phyloP scores from a whole-genome alignment of 2,888 invertebrate species.

The Sphaerophoria rueppellii region DNA sequence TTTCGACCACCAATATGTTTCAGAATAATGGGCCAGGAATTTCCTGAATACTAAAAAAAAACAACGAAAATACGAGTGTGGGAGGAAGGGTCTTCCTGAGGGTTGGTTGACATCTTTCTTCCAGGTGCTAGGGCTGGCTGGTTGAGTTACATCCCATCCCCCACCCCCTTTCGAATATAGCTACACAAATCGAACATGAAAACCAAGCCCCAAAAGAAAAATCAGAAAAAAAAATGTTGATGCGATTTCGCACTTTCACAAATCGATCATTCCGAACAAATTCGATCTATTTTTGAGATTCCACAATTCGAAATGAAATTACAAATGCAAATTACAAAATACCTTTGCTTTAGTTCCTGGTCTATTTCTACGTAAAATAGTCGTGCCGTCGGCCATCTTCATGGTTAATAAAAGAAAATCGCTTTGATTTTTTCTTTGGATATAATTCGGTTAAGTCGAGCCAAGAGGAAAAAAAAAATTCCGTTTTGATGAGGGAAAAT shows the following conservation, averaged over 20 bases:
- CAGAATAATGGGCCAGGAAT: constrained; percentile 28
- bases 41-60: neutral
- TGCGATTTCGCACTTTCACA: constrained; percentile 53
- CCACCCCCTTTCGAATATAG: neutral
- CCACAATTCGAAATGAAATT: constrained; percentile 49
- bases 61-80: constrained; percentile 40
- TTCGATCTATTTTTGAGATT: neutral
- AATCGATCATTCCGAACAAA: constrained; percentile 55
- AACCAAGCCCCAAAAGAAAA: constrained; percentile 67
- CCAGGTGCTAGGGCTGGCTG: neutral
- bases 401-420: constrained; percentile 81
- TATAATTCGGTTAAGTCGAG: constrained; percentile 18
- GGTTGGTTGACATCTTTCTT: constrained; percentile 46
- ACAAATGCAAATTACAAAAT: constrained; percentile 72
- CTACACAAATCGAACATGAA: constrained; percentile 36
- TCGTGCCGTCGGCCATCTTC: constrained; percentile 93
- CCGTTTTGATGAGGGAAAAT: constrained; percentile 67
- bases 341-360: constrained; percentile 96
- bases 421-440: constrained; percentile 68
- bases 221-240: constrained; percentile 56
- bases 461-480: constrained; percentile 53
- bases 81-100: constrained; percentile 46
- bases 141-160: neutral
- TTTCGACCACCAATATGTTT: neutral
- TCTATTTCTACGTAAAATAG: constrained; percentile 93